These are phyloP conservation scores for Endomychus coccineus DNA, from an alignment of 2,888 invertebrate genomes.

Conservation along the genomic window DNA sequence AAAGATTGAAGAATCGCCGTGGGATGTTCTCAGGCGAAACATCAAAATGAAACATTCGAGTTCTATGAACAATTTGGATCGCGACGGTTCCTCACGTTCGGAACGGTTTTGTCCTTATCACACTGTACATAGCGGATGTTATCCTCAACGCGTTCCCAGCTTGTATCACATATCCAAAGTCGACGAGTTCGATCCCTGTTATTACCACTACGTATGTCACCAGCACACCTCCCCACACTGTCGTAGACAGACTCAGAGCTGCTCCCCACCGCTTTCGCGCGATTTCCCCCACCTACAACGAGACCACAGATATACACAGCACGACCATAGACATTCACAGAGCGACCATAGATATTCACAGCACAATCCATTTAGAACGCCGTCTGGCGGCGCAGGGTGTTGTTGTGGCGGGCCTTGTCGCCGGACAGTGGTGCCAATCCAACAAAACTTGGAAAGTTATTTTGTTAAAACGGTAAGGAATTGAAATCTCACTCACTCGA, in stretches of 20 bases:
- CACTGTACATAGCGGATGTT: slow-evolving; percentile 42
- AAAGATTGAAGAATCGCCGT: slow-evolving; percentile 28
- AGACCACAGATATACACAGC: background rate
- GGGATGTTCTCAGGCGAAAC: slow-evolving; percentile 31
- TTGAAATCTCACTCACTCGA: too few relatives aligned
- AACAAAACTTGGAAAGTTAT: slow-evolving; percentile 42
- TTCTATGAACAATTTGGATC: slow-evolving; percentile 39
- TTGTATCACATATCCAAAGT: background rate
- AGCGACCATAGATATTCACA: too few relatives aligned
- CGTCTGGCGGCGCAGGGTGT: slow-evolving; percentile 30
- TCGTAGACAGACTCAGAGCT: too few relatives aligned
- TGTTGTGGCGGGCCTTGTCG: slow-evolving; percentile 34
- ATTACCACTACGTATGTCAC: too few relatives aligned
- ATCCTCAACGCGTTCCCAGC: background rate
- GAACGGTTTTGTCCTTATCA: slow-evolving; percentile 35
- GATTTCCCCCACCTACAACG: background rate
- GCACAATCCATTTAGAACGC: slow-evolving; percentile 16
- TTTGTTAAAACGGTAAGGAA: slow-evolving; percentile 41
- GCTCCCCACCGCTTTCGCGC: background rate
- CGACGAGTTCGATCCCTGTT: background rate
- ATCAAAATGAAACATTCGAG: slow-evolving; percentile 41
- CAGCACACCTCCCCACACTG: too few relatives aligned
- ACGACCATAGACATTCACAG: too few relatives aligned
- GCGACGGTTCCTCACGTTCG: slow-evolving; percentile 17
- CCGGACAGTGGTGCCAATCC: slow-evolving; percentile 39